Evolutionary conservation across 2,888 invertebrate genomes (phyloP).

Genomic region (Campoplex capitator): DNA sequence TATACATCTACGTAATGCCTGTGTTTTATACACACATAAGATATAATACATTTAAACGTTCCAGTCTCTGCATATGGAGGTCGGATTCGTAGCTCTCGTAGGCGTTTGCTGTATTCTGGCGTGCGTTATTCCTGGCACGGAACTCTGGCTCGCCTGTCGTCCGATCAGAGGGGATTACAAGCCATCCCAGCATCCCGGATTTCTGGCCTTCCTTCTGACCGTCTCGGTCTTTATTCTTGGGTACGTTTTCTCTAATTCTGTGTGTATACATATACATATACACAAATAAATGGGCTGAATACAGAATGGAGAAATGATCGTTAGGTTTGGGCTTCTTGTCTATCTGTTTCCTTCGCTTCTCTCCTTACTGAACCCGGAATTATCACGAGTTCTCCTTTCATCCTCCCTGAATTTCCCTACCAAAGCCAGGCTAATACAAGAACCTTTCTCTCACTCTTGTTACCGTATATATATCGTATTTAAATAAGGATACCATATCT

Average conservation of each 20-base stretch:
- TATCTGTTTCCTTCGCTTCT: conserved; percentile 23
- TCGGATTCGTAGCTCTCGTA: conserved; percentile 88
- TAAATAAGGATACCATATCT: conserved; percentile 30
- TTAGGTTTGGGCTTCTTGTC: conserved; percentile 26
- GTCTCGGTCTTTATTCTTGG: conserved; percentile 80
- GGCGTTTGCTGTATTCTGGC: conserved; percentile 88
- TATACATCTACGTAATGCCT: conserved; percentile 13
- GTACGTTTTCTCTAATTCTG: conserved; percentile 76
- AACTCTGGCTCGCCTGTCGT: conserved; percentile 86
- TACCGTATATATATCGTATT: conserved; percentile 18
- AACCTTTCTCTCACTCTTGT: neutral
- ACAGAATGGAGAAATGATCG: conserved; percentile 33
- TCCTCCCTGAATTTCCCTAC: conserved; percentile 35
- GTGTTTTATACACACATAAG: neutral
- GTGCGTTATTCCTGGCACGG: conserved; percentile 88
- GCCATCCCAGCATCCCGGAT: conserved; percentile 77
- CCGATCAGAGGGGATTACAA: conserved; percentile 80
- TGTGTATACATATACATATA: conserved; percentile 20
- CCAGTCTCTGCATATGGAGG: conserved; percentile 90
- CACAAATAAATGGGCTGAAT: neutral
- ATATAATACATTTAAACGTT: conserved; percentile 75
- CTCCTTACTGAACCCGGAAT: conserved; percentile 37
- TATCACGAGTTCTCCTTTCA: conserved; percentile 40
- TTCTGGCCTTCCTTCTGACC: conserved; percentile 80
- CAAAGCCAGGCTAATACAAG: conserved; percentile 44